Evolutionary conservation across 2,888 invertebrate genomes (phyloP).

Genomic region (Incurvaria masculella): DNA sequence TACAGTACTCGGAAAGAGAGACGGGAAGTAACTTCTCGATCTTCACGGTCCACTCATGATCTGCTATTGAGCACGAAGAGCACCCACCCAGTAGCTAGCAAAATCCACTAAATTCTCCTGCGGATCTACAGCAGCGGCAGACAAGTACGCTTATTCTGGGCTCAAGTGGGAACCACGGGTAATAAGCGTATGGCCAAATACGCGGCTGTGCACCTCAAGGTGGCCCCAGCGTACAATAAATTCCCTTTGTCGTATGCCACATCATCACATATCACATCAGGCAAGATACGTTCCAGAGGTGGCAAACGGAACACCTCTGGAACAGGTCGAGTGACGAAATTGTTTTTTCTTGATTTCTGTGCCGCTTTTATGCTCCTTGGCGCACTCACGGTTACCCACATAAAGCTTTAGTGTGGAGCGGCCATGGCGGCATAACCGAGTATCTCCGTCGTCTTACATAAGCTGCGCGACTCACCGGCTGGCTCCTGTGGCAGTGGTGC

Average conservation of each 20-base stretch:
- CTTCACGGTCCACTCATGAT: constrained; percentile 6
- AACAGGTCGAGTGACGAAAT: constrained; percentile 1
- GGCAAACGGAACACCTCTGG: constrained; percentile 2
- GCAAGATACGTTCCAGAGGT: neutral
- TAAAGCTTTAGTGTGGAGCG: constrained; percentile 5
- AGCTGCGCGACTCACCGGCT: constrained; percentile 7
- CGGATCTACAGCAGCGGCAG: neutral
- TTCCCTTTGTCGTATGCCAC: no score
- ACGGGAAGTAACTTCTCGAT: no score
- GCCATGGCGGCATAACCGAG: constrained; percentile 10
- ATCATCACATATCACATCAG: constrained; percentile 3
- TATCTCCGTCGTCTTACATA: constrained; percentile 12
- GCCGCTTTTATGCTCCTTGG: neutral
- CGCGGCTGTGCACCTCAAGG: constrained; percentile 5
- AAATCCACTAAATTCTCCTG: neutral
- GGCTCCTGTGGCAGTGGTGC: constrained; percentile 1
- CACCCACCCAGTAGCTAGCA: constrained; percentile 1
- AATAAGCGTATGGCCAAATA: constrained; percentile 12
- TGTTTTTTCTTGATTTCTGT: constrained; percentile 1
- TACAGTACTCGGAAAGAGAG: no score
- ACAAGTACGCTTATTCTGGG: constrained; percentile 6
- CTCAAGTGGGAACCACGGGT: constrained; percentile 5
- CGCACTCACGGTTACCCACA: neutral
- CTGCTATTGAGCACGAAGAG: neutral
- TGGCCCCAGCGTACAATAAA: no score